Evolutionary conservation across 1,140 invertebrate genomes (phyloP), one percentile per base, ranked within the genome.

Genomic region (Lanistes nyassanus): DNA sequence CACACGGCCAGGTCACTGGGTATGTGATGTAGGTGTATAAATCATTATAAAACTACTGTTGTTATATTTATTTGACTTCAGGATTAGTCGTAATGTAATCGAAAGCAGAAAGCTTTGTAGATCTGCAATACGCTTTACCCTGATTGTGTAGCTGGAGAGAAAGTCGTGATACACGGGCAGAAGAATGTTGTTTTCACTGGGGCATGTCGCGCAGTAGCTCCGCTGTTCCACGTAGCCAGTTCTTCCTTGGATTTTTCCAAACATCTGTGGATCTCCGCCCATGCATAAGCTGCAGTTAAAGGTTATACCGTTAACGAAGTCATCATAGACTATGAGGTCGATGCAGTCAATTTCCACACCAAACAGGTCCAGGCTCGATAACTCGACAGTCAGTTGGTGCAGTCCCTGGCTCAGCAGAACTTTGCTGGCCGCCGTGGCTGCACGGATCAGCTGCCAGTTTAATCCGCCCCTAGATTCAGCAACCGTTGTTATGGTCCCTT

Each of bases 171-270:
- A 75, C 21, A 67, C 74, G 26, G 74, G 23, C 37, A 75, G 62
- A 34, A 58, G 53, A 19, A 75, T 53, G 34, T 75, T 75, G 65
- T 75, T 65, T 36, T 75, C 74, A n/a, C 68, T 65, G 31, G 74
- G 62, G 36, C 74, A 75, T 16, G 62, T 5, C 0, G 74, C 68
- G 13, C 6, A 6, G 65, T 75, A 67, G 37, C 74, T 75, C 19
- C 39, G 29, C 21, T 75, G 64, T 21, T 36, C 29, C 13, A 75
- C 16, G 53, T 56, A 56, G 31, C 53, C 64, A 13, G 26, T 34
- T 16, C n/a, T 42, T 36, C 58, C 64, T 16, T 36, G 2, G 26
- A 31, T 9, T 29, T 29, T 16, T 13, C n/a, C 23, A 56, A 47
- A 75, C 65, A n/a, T 47, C 2, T 11, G 19, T 9, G 53, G 47